Base-by-base conservation (phyloP, 2,113 vertebrate species). In the Aegithalos caudatus region DNA sequence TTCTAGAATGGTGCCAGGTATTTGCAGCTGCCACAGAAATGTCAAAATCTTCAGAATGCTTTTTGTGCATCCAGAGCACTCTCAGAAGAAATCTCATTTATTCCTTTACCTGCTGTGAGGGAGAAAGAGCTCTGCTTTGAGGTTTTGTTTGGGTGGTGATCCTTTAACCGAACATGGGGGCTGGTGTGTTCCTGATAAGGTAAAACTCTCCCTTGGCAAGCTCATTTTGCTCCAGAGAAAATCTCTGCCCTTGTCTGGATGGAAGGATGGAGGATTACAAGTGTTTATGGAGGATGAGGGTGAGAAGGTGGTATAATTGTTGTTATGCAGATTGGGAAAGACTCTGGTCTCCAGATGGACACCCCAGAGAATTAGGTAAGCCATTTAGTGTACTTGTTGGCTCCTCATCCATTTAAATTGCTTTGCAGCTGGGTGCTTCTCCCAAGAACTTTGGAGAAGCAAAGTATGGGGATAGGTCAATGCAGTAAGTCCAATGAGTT, bases 341-440 rank as follows among this genome's bases (percentile, higher is more conserved):
- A 82, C 92, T 95, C 67, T 70, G 78, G 70, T 45, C 82, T 96
- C 91, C 95, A 96, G 92, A 95, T 94, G 96, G 96, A 60, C 86
- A 91, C 64, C 47, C 44, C 67, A 62, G 90, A 72, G 96, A 95
- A 93, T 93, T 77, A 94, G 88, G 79, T 97, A 97, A 97, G 71
- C 91, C 94, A 70, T 92, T 97, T 97, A 97, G 81, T 6, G 5
- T 77, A 53, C 83, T 81, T 71, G 82, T 66, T 95, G 85, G n/a
- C 47, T 93, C 64, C 27, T 69, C 71, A 83, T 78, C 72, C 23
- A 65, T 91, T 92, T 89, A 94, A 95, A 97, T 72, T 53, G 86
- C 74, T 94, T 92, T 94, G 79, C 89, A 92, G 71, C 56, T 93
- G 73, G 71, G 19, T 77, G 47, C 51, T 73, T 92, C 54, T 94